Conservation (phyloP, 1,140 invertebrate species). For the Ceratoteleas bidentatus region DNA sequence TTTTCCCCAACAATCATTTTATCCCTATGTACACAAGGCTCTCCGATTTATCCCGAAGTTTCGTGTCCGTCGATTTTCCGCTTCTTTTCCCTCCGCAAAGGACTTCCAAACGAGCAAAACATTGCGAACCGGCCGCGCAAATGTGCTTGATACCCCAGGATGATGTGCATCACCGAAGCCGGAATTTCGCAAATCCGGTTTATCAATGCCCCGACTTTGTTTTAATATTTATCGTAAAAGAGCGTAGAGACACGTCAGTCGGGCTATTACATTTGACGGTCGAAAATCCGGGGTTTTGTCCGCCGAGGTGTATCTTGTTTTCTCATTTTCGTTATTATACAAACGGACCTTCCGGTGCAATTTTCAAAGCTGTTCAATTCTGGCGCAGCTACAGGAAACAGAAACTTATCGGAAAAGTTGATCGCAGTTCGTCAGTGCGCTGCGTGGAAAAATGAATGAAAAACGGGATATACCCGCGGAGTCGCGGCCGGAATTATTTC, state of each 20-base stretch:
- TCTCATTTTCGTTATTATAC: background rate
- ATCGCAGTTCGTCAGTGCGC: background rate
- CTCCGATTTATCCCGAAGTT: slow-evolving; percentile 20
- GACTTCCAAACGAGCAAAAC: slow-evolving; percentile 42
- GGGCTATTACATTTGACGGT: background rate
- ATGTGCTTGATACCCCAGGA: slow-evolving; percentile 10
- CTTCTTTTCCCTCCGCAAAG: slow-evolving; percentile 15
- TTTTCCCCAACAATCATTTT: slow-evolving; percentile 63
- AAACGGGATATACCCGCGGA: background rate
- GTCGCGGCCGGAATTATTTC: background rate
- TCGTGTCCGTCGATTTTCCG: slow-evolving; percentile 55
- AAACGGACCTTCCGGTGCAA: background rate
- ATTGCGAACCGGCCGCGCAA: slow-evolving; percentile 22
- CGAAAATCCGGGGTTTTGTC: background rate
- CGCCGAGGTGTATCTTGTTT: background rate
- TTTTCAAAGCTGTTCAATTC: background rate
- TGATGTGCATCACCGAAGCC: background rate
- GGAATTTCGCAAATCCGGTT: background rate
- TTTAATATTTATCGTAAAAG: background rate
- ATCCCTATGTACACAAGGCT: slow-evolving; percentile 50
- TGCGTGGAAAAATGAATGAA: background rate
- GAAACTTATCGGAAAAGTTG: background rate
- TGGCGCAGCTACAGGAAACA: too few species aligned
- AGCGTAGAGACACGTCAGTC: too few species aligned
- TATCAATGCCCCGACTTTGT: slow-evolving; percentile 1